Evolutionary conservation across 2,888 invertebrate genomes (phyloP), one percentile per base, ranked within the genome.

Genomic region (Dastarcus helophoroides): DNA sequence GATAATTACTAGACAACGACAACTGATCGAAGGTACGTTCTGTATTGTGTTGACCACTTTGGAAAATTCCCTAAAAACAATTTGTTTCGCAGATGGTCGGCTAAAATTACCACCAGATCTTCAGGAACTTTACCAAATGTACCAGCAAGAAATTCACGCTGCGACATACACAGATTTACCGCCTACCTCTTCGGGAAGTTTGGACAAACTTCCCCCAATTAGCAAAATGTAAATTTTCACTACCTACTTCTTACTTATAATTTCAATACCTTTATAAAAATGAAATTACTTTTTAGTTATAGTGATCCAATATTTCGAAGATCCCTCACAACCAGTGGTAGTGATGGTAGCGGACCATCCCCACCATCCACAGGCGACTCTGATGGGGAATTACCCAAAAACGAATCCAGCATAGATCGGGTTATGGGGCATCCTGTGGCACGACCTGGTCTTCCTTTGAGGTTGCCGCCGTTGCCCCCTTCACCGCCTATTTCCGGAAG

Each of bases 101-200:
- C 61, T 84, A 14, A 68, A 70, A 26, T 64, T 85, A 22, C 76
- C 84, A 0, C 68, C 77, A 5, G 86, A 88, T 50, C 59, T 88
- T 33, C 77, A 76, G 38, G 85, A 86, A 44, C 62, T 88, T 11
- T 88, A 88, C 54, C 74, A 77, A 28, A 63, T 85, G 40, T 88
- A 88, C 49, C 85, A 86, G 53, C 84, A 84, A 52, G 88, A 88
- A 64, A 83, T 86, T 37, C 85, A 86, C 54, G 83, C 84, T 0
- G 76, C 83, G 3, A 79, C 81, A 0, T 79, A 79, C 50, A 73
- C 76, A 0, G 76, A 77, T 48, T 72, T 67, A 43, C 69, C 68
- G 33, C 68, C 73, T 10, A 51, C 59, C 8, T 43, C 50, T 31
- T 56, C 68, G 9, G 65, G 66, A 47, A 64, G 69, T 10, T 59